Conservation (phyloP, 2,113 vertebrate species). For the Pseudorhombus dupliciocellatus region DNA sequence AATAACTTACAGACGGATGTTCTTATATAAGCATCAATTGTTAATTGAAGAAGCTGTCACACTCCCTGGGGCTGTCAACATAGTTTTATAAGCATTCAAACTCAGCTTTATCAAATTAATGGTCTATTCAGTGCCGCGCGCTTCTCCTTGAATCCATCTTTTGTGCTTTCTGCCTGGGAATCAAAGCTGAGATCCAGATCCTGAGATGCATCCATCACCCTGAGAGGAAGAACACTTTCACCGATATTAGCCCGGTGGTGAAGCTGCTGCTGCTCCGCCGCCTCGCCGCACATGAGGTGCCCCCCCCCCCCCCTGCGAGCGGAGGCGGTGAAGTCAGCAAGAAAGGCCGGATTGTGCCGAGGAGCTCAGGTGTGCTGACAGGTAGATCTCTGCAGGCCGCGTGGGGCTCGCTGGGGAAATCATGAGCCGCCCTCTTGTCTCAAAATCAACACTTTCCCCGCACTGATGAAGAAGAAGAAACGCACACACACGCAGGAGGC, state of each 20-base stretch:
- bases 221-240: neutral
- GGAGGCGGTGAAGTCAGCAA: slow-evolving; percentile 67
- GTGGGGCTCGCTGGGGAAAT: slow-evolving; percentile 76
- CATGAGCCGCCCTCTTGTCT: slow-evolving; percentile 52
- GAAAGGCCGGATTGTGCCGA: slow-evolving; percentile 56
- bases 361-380: slow-evolving; percentile 82
- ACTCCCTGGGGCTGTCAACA: slow-evolving; percentile 68
- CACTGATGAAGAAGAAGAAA: neutral
- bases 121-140: slow-evolving; percentile 60
- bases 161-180: slow-evolving; percentile 16
- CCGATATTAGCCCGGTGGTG: neutral
- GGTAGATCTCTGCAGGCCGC: slow-evolving; percentile 68
- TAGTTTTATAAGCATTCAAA: slow-evolving; percentile 66
- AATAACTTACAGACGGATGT: slow-evolving; percentile 71
- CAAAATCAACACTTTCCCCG: slow-evolving; percentile 39
- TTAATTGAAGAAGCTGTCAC: slow-evolving; percentile 78
- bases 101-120: slow-evolving; percentile 74
- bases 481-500: slow-evolving; percentile 1
- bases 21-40: slow-evolving; percentile 72
- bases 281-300: no score
- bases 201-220: slow-evolving; percentile 26
- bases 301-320: slow-evolving; percentile 41
- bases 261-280: no score
- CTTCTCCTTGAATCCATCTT: slow-evolving; percentile 67
- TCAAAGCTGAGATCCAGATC: slow-evolving; percentile 11